These are phyloP conservation scores for Cotesia congregata DNA, from an alignment of 2,888 invertebrate species.

Conservation along the genomic window DNA sequence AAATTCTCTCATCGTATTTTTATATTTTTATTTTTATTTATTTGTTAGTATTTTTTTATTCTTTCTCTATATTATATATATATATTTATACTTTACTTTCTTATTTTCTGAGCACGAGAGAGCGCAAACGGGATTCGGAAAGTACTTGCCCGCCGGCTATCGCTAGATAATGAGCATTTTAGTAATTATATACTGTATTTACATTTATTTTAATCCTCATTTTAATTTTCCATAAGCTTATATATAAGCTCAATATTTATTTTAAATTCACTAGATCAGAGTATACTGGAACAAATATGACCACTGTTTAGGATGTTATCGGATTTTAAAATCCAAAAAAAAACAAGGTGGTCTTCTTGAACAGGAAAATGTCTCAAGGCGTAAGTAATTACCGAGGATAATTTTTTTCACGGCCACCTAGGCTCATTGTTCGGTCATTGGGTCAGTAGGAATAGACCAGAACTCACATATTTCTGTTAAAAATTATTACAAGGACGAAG, in stretches of 20 bases:
- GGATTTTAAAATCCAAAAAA: not conserved
- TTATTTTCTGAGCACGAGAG: conserved; percentile 24
- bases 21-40: conserved; percentile 17
- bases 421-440: not conserved
- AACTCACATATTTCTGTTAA: not conserved
- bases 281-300: not conserved
- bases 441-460: not conserved
- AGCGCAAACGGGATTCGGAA: not conserved
- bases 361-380: not conserved
- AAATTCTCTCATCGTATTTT: not conserved
- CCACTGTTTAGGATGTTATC: not conserved
- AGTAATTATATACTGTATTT: not conserved
- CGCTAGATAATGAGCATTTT: conserved; percentile 2
- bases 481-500: not conserved
- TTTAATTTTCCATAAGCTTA: not conserved
- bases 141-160: conserved; percentile 10
- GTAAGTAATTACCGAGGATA: not conserved
- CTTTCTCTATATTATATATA: conserved; percentile 18
- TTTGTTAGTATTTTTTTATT: conserved; percentile 7
- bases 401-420: not conserved
- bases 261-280: not conserved
- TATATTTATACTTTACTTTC: conserved; percentile 9
- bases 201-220: not conserved
- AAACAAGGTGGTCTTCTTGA: not conserved
- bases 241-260: not conserved